phyloP scores from a whole-genome alignment of 2,797 vertebrate species.

The Orestias chungarensis region DNA sequence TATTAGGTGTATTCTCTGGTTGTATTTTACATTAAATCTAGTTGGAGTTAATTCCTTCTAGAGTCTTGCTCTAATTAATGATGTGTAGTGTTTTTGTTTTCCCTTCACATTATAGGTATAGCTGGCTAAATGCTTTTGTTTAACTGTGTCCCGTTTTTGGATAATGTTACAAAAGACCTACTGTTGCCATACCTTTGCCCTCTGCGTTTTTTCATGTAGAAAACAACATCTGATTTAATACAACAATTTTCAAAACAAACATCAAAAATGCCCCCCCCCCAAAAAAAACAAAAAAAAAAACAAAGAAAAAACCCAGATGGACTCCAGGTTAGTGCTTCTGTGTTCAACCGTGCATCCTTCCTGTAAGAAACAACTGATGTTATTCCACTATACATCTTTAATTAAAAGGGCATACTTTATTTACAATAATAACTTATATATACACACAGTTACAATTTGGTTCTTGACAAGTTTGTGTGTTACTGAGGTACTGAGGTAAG shows the following conservation, averaged over 20 bases:
- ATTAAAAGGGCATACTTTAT: slow-evolving; percentile 79
- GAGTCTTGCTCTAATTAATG: neutral
- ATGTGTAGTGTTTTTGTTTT: neutral
- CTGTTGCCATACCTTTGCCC: neutral
- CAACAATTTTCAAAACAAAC: neutral
- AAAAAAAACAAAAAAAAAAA: too few relatives aligned
- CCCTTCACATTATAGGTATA: neutral
- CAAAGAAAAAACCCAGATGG: neutral
- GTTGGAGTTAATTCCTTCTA: neutral
- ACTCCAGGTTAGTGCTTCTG: neutral
- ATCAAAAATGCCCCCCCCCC: too few relatives aligned
- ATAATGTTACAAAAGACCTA: neutral
- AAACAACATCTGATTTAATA: neutral
- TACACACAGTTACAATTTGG: slow-evolving; percentile 81
- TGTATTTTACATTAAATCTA: neutral
- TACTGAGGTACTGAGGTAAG: slow-evolving; percentile 76
- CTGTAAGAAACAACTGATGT: neutral
- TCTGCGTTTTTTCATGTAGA: neutral
- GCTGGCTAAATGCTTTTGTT: neutral
- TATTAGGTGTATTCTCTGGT: neutral
- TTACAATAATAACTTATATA: slow-evolving; percentile 90
- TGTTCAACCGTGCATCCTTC: neutral
- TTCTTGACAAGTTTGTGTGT: slow-evolving; percentile 58
- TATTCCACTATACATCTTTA: slow-evolving; percentile 74
- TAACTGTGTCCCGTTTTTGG: neutral